These are phyloP conservation scores for Eulemur coronatus DNA, from an alignment of 2,797 vertebrate species.

Conservation along the genomic window DNA sequence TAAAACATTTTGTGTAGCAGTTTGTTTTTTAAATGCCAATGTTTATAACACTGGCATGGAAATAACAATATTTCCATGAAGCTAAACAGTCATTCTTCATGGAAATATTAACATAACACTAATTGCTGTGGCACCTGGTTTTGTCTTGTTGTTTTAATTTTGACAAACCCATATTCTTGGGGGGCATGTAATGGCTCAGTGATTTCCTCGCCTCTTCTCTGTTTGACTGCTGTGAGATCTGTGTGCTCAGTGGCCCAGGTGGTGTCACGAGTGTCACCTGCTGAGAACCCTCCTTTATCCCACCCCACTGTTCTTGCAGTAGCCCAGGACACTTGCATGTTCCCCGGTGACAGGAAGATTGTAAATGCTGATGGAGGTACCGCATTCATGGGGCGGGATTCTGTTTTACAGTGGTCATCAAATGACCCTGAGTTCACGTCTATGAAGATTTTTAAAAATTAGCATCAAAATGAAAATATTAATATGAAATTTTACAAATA, in stretches of 20 bases:
- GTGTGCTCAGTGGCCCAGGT: neutral
- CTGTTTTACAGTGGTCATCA: neutral
- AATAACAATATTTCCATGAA: no score
- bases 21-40: neutral
- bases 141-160: neutral
- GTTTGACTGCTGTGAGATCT: neutral
- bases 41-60: neutral
- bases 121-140: neutral
- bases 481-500: neutral
- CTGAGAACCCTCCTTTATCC: neutral
- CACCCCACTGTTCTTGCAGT: neutral
- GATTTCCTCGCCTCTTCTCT: neutral
- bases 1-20: neutral
- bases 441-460: neutral
- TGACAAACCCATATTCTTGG: fast-evolving
- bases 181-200: no score
- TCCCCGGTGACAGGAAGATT: neutral
- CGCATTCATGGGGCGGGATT: neutral
- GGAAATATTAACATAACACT: fast-evolving
- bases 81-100: neutral
- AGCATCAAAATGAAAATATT: neutral
- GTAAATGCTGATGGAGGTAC: neutral
- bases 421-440: neutral
- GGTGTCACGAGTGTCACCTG: neutral
- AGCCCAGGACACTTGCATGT: neutral